Evolutionary conservation across 2,888 invertebrate genomes (phyloP).

Genomic region (Rhyacophila evoluta): DNA sequence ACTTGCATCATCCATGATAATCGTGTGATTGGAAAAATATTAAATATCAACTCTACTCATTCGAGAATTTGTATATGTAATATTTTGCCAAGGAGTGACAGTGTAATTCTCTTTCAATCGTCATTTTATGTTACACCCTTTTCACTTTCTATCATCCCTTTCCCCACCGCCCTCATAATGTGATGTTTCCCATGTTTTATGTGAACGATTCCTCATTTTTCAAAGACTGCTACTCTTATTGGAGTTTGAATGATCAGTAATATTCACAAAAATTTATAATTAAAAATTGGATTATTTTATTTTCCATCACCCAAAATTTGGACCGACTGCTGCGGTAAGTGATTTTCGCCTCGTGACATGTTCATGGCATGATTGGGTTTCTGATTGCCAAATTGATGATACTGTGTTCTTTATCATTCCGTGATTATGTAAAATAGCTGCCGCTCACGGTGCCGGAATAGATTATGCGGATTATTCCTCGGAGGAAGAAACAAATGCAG

Average conservation of each 20-base stretch:
- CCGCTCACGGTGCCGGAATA: slow-evolving; percentile 70
- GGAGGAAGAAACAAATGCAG: slow-evolving; percentile 61
- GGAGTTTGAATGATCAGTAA: neutral
- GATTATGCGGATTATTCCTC: slow-evolving; percentile 72
- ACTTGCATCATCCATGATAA: slow-evolving; percentile 29
- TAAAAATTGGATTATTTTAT: neutral
- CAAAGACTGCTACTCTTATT: neutral
- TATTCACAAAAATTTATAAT: neutral
- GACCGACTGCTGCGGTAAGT: neutral
- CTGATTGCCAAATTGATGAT: neutral
- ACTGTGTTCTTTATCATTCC: slow-evolving; percentile 23
- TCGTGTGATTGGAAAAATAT: slow-evolving; percentile 55
- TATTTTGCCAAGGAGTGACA: neutral
- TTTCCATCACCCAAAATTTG: neutral
- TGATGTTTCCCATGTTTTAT: neutral
- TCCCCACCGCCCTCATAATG: slow-evolving; percentile 30
- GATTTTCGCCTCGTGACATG: neutral
- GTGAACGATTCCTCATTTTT: neutral
- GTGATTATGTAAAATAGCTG: slow-evolving; percentile 59
- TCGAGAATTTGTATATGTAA: slow-evolving; percentile 15
- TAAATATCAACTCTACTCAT: slow-evolving; percentile 33
- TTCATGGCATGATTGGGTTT: neutral
- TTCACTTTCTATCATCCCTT: slow-evolving; percentile 5
- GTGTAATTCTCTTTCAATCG: neutral
- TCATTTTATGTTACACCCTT: slow-evolving; percentile 28